Percentiles rank a stretch among this genome's conserved stretches.
Conservation (phyloP, 2,888 invertebrate species). For the Dichetophora obliterata region DNA sequence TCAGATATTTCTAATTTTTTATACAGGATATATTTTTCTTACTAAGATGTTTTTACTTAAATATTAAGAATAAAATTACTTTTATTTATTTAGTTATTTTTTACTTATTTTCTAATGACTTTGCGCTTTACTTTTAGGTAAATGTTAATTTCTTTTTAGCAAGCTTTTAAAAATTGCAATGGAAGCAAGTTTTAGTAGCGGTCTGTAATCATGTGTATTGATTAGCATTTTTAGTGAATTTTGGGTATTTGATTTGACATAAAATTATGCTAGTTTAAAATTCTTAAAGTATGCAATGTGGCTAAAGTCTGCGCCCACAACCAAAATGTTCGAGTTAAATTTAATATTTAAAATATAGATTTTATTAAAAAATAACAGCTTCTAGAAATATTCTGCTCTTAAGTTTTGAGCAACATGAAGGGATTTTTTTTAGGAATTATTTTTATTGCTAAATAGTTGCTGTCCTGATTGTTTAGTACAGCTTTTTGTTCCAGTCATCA, state of each 20-base stretch:
- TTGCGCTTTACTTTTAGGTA: no score
- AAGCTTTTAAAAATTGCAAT: neutral
- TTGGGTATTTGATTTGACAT: neutral
- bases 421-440: no score
- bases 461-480: no score
- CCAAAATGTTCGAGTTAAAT: slow-evolving; percentile 5
- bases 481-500: neutral
- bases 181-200: neutral
- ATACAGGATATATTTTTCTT: neutral
- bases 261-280: neutral
- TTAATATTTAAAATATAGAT: no score
- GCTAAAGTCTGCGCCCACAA: slow-evolving; percentile 25
- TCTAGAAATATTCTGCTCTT: no score
- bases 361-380: no score
- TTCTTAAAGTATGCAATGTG: slow-evolving; percentile 8
- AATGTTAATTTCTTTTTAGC: neutral
- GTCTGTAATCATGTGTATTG: neutral
- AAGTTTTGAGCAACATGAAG: no score
- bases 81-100: no score
- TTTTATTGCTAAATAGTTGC: no score
- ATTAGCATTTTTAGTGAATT: neutral
- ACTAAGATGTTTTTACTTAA: no score
- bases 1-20: slow-evolving; percentile 18
- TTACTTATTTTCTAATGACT: no score
- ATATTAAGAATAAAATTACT: no score